These are phyloP conservation scores for Typhlichthys eigenmanni DNA, from an alignment of 2,797 vertebrate species.

Conservation along the genomic window DNA sequence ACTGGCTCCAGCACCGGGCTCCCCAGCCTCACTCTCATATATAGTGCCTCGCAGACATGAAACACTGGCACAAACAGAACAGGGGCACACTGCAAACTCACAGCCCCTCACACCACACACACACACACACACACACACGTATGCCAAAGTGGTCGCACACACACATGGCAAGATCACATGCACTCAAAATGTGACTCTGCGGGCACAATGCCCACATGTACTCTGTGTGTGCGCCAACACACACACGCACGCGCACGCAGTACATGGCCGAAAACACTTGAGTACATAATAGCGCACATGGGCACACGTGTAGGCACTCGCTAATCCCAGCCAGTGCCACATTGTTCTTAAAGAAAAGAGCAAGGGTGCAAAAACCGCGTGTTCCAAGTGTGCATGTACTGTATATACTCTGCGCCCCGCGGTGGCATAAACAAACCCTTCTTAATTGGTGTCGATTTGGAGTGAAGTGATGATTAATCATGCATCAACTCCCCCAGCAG, in stretches of 20 bases:
- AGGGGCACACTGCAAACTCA: constrained; percentile 49
- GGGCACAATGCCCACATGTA: constrained; percentile 43
- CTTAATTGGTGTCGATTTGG: constrained; percentile 78
- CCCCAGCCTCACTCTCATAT: constrained; percentile 69
- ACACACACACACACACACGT: not conserved
- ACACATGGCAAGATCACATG: not conserved
- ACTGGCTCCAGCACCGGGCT: constrained; percentile 64
- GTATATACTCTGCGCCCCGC: constrained; percentile 55
- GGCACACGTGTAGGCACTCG: constrained; percentile 29
- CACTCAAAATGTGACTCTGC: constrained; percentile 28
- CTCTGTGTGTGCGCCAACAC: constrained; percentile 10
- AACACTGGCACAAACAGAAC: constrained; percentile 58
- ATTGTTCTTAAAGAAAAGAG: constrained; percentile 55
- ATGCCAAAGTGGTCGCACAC: not conserved
- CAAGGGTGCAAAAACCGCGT: constrained; percentile 48
- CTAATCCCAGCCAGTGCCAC: constrained; percentile 69
- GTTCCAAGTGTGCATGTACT: constrained; percentile 55
- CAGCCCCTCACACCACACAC: constrained; percentile 32
- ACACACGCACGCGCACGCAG: constrained; percentile 16
- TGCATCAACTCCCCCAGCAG: constrained; percentile 66
- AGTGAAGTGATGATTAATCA: constrained; percentile 77
- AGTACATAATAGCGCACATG: not conserved
- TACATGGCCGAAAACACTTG: constrained; percentile 2
- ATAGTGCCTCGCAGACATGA: constrained; percentile 65
- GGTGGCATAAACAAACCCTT: constrained; percentile 71